Evolutionary conservation across 1,140 invertebrate genomes (phyloP).

Genomic region (Oedothorax gibbosus): DNA sequence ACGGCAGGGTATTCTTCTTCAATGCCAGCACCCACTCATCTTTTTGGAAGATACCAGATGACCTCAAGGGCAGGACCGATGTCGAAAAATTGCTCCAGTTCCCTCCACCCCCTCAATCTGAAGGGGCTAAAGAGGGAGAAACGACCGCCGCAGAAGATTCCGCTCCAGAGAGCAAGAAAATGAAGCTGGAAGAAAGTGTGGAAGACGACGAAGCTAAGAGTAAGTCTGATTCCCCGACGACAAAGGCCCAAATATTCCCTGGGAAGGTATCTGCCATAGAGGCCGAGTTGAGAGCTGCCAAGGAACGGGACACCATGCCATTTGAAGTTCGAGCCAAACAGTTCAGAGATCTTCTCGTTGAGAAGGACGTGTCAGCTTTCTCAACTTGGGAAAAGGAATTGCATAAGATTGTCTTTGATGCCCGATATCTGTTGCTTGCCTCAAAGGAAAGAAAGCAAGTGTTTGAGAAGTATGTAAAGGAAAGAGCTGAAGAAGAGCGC

Average conservation of each 20-base stretch:
- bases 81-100: constrained; percentile 89
- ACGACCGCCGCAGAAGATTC: constrained; percentile 66
- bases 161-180: constrained; percentile 46
- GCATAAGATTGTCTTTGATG: constrained; percentile 99
- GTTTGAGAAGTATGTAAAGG: constrained; percentile 98
- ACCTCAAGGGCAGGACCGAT: constrained; percentile 86
- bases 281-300: constrained; percentile 93
- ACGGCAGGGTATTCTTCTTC: constrained; percentile 89
- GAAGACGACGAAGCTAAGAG: neutral
- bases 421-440: constrained; percentile 91
- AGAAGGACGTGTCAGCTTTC: constrained; percentile 98
- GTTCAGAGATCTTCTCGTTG: constrained; percentile 95
- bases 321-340: constrained; percentile 93
- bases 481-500: constrained; percentile 96
- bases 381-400: constrained; percentile 99
- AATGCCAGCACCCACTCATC: constrained; percentile 91
- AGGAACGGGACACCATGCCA: constrained; percentile 93
- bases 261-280: constrained; percentile 83
- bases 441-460: constrained; percentile 95
- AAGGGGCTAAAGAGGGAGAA: constrained; percentile 28
- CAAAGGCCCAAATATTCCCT: constrained; percentile 66
- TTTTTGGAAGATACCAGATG: constrained; percentile 96
- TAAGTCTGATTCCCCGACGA: neutral
- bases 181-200: constrained; percentile 63
- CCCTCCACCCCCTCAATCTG: constrained; percentile 73